Percentiles rank a stretch among this genome's conserved stretches.
These are phyloP conservation scores for Erebia aethiops DNA, from an alignment of 2,888 invertebrate species.

Conservation along the genomic window DNA sequence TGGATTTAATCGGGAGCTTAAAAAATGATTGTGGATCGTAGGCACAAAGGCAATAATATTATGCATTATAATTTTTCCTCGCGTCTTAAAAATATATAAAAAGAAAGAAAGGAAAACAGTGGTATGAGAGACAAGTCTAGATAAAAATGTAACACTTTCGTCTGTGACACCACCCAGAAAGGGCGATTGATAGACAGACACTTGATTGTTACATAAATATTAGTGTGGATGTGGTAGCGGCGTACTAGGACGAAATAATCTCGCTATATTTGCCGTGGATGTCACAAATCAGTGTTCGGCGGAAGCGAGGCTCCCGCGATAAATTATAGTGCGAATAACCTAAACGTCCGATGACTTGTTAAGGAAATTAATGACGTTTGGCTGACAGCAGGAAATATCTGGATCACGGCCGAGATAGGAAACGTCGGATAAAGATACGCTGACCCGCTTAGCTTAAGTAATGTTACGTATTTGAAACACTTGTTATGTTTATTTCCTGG, in stretches of 20 bases:
- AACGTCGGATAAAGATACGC: constrained; percentile 37
- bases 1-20: too few species aligned
- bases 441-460: constrained; percentile 32
- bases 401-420: constrained; percentile 39
- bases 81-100: too few species aligned
- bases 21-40: too few species aligned
- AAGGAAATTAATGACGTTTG: constrained; percentile 41
- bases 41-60: too few species aligned
- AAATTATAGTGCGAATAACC: constrained; percentile 56
- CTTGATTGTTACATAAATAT: neutral
- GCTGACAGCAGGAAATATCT: constrained; percentile 40
- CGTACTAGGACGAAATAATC: constrained; percentile 48
- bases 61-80: too few species aligned
- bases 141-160: too few species aligned
- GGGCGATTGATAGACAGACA: neutral
- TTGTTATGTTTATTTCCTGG: constrained; percentile 21
- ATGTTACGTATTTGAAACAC: constrained; percentile 28
- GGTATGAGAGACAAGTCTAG: too few species aligned
- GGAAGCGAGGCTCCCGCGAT: constrained; percentile 56
- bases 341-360: constrained; percentile 40
- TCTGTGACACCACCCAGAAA: neutral
- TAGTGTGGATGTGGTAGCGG: constrained; percentile 12
- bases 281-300: constrained; percentile 51
- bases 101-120: too few species aligned
- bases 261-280: constrained; percentile 34